Percentiles rank a stretch among this genome's conserved stretches.
Conservation (phyloP, 2,797 vertebrate genomes). For the Cebuella pygmaea region DNA sequence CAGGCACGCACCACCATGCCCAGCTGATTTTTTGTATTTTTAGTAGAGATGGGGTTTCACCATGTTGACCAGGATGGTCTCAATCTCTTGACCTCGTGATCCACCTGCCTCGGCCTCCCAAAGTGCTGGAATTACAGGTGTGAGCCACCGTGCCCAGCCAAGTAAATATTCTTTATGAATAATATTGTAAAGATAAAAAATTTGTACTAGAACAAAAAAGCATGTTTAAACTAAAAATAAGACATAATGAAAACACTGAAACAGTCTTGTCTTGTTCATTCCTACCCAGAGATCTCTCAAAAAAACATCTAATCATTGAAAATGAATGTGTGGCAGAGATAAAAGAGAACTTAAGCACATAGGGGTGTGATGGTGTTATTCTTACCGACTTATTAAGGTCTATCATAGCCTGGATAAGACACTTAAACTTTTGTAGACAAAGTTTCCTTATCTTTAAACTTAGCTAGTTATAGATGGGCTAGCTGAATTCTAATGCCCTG, state of each 20-base stretch:
- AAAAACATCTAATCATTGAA: not conserved
- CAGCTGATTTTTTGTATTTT: too few relatives aligned
- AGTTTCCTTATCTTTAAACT: not conserved
- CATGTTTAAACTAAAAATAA: not conserved
- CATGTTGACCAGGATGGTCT: too few relatives aligned
- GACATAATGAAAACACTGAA: not conserved
- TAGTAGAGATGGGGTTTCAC: too few relatives aligned
- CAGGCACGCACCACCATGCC: too few relatives aligned
- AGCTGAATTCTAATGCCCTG: not conserved
- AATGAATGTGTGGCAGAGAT: not conserved
- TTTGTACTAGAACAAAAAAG: not conserved
- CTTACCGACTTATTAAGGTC: not conserved
- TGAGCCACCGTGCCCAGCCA: not conserved
- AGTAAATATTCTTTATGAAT: not conserved
- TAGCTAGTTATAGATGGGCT: not conserved
- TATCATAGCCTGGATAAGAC: not conserved
- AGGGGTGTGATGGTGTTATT: not conserved
- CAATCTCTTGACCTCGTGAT: too few relatives aligned
- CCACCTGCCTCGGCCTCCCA: too few relatives aligned
- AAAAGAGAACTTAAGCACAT: not conserved
- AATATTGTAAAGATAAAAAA: not conserved
- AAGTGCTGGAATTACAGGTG: too few relatives aligned
- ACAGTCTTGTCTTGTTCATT: not conserved
- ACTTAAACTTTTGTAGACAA: not conserved
- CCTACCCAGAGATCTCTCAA: not conserved